Evolutionary conservation across 64 coral and sea anemone genomes (phyloP), one percentile per base, ranked within the genome.

Genomic region (Stichodactyla mertensii): DNA sequence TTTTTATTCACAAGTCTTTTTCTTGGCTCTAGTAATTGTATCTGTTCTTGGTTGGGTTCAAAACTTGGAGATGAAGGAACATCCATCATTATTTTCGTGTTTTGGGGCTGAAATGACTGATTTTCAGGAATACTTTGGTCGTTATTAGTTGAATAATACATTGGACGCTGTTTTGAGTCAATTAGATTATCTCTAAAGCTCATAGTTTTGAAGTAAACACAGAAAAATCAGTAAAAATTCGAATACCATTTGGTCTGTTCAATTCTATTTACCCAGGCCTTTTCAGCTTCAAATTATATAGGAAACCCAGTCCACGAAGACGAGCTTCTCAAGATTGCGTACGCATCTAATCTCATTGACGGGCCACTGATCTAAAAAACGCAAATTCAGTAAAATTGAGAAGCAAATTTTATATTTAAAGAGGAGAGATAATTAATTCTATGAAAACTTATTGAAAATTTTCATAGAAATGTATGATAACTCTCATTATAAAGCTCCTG

Each of bases 1-100:
- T 85, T 54, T 83, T 95, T 99, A 67, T 80, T 78, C 11, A 99
- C 88, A 54, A 99, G 87, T 77, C 97, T 91, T 53, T 55, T 87
- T 70, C 89, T 92, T 7, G 52, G 16, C 16, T 55, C 53, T 19
- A 28, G 10, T 1, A 66, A 66, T 15, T 24, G 10, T 53, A 20
- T 9, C 4, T 53, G 20, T 11, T 53, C 51, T 28, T 28, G 53
- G 4, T 81, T 22, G 6, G 51, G 15, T 55, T 81, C 78, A 10
- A 81, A 81, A 55, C 78, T 81, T 81, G 78, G 78, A 53, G 78
- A 81, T 19, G 36, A 53, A 16, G 52, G 78, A 81, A 55, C 16
- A 10, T 81, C 7, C 53, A 81, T 55, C 31, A 54, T 14, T 0
- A 19, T 80, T 23, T 51, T 80, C 7, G 77, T 80, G 6, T 18